Percentiles rank a stretch among this genome's conserved stretches.
Evolutionary conservation across 2,113 vertebrate species (phyloP).

Genomic region (Oxygymnocypris stewartii): DNA sequence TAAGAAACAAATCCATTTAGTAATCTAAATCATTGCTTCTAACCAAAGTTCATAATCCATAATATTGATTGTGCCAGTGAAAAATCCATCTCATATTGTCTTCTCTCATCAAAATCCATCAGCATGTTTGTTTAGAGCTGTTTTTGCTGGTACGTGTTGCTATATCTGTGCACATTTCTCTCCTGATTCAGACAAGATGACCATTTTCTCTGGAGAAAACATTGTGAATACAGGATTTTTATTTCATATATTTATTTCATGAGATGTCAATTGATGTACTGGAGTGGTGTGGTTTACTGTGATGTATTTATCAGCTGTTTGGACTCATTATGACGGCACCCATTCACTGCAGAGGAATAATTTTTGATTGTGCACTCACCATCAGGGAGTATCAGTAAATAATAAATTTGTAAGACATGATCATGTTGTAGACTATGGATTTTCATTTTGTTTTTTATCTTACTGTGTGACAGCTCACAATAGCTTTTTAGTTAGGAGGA

Average conservation of each 20-base stretch:
- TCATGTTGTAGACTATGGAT: not conserved
- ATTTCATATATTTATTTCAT: not conserved
- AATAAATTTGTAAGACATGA: not conserved
- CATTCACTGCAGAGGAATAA: not conserved
- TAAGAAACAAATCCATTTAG: too few relatives aligned
- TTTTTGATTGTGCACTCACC: not conserved
- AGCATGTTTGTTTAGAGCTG: not conserved
- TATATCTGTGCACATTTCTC: not conserved
- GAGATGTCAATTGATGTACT: too few relatives aligned
- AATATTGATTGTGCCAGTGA: not conserved
- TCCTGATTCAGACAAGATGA: not conserved
- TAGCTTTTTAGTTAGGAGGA: not conserved
- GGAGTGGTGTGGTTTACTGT: too few relatives aligned
- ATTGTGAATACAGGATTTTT: not conserved
- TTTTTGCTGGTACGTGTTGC: not conserved
- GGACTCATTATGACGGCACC: not conserved
- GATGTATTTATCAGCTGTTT: not conserved
- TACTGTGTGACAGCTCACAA: not conserved
- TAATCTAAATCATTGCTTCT: not conserved
- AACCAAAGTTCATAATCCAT: not conserved
- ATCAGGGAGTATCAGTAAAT: not conserved
- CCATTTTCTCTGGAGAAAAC: not conserved
- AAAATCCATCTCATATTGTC: not conserved
- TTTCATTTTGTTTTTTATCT: conserved; percentile 10
- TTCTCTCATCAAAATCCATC: not conserved